Conservation (phyloP, 2,888 invertebrate species). For the Tipula confusa region DNA sequence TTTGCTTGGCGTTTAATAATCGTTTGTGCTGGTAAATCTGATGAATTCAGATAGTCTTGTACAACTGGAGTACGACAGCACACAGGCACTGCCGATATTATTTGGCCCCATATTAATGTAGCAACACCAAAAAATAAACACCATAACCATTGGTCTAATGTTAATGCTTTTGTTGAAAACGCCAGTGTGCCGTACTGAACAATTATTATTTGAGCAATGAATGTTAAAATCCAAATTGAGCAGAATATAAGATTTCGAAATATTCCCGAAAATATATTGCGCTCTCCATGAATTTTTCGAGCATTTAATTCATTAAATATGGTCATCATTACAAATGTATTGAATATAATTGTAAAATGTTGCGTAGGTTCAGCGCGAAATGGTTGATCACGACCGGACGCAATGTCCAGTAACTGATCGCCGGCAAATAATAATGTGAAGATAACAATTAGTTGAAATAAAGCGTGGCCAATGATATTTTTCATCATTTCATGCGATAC, state of each 20-base stretch:
- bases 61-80: too few species aligned
- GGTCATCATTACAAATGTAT: conserved; percentile 99
- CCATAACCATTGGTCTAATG: conserved; percentile 97
- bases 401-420: conserved; percentile 86
- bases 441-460: conserved; percentile 93
- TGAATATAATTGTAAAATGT: conserved; percentile 99
- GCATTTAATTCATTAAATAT: conserved; percentile 99
- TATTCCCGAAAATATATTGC: conserved; percentile 95
- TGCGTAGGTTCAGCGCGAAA: conserved; percentile 79
- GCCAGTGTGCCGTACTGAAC: conserved; percentile 97
- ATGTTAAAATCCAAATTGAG: conserved; percentile 95
- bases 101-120: conserved; percentile 94
- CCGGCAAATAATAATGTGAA: conserved; percentile 92
- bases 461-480: conserved; percentile 95
- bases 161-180: conserved; percentile 89
- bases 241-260: conserved; percentile 98
- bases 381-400: conserved; percentile 75
- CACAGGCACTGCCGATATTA: conserved; percentile 96
- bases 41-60: too few species aligned
- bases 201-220: conserved; percentile 90
- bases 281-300: conserved; percentile 98
- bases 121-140: conserved; percentile 97
- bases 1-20: too few species aligned
- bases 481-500: conserved; percentile 99
- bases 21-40: too few species aligned